Percentiles rank a stretch among this genome's conserved stretches.
Evolutionary conservation across 2,113 vertebrate species (phyloP).

Genomic region (Chloroceryle aenea): DNA sequence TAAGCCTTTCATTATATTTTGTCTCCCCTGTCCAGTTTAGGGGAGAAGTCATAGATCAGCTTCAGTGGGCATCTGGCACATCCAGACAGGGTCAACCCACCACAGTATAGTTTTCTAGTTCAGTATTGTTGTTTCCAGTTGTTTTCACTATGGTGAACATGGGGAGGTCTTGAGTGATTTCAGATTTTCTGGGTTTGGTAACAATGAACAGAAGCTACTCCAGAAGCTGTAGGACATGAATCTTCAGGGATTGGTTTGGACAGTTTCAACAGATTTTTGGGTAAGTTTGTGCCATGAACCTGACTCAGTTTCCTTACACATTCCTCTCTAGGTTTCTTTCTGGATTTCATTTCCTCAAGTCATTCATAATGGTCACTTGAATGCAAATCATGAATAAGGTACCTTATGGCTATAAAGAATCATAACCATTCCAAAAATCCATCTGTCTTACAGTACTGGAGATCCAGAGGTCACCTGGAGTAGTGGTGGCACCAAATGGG

Average conservation of each 20-base stretch:
- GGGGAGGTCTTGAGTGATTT: background rate
- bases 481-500: background rate
- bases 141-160: background rate
- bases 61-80: background rate
- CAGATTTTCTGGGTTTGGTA: background rate
- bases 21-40: background rate
- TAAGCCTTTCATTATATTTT: background rate
- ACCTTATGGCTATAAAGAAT: background rate
- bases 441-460: background rate
- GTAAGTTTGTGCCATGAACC: background rate
- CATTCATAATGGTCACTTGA: background rate
- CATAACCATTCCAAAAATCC: background rate
- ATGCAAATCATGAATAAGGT: background rate
- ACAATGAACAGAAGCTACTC: background rate
- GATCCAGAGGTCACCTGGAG: background rate
- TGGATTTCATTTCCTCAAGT: background rate
- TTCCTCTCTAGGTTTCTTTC: background rate
- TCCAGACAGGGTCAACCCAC: background rate
- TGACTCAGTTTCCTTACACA: background rate
- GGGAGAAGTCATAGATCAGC: background rate
- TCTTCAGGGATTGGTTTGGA: background rate
- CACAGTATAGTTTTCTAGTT: background rate
- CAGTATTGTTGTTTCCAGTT: background rate
- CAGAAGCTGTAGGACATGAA: background rate
- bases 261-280: background rate